A percentile compares a stretch with the other conserved stretches of the same genome.
phyloP scores from a whole-genome alignment of 2,113 vertebrate species.

The Salvator merianae region DNA sequence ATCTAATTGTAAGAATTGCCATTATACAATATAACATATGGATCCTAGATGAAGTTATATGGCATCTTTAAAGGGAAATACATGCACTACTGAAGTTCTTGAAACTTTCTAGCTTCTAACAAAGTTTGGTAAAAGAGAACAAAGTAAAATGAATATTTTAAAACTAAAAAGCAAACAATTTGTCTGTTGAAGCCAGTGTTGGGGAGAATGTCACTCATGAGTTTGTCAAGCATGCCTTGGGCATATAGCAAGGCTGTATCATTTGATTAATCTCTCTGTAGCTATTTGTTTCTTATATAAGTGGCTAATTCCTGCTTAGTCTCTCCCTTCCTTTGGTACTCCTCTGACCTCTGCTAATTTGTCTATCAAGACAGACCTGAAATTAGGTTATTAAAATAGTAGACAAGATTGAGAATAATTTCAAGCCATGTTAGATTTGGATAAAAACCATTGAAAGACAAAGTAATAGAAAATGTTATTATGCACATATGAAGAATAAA shows the following conservation, averaged over 20 bases:
- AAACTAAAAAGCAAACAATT: background rate
- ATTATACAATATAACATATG: background rate
- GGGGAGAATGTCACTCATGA: background rate
- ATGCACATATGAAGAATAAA: background rate
- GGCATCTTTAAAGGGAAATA: background rate
- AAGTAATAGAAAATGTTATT: slow-evolving; percentile 17
- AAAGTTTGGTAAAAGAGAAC: background rate
- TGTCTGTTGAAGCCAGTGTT: background rate
- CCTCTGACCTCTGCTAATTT: slow-evolving; percentile 2
- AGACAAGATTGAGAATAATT: background rate
- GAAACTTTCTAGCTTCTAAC: background rate
- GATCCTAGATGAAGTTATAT: no score
- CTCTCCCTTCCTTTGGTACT: background rate
- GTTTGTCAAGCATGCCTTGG: background rate
- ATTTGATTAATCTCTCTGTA: background rate
- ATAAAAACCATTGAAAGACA: background rate
- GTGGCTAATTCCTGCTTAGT: background rate
- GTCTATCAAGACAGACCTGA: slow-evolving; percentile 2
- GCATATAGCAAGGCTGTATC: background rate
- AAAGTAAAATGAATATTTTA: background rate
- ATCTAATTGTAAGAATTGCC: background rate
- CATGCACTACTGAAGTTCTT: background rate
- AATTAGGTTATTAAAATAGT: slow-evolving; percentile 8
- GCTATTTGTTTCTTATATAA: background rate
- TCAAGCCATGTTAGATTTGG: background rate